Base-by-base conservation (phyloP, 2,888 invertebrate species). In the Horisme vitalbata region DNA sequence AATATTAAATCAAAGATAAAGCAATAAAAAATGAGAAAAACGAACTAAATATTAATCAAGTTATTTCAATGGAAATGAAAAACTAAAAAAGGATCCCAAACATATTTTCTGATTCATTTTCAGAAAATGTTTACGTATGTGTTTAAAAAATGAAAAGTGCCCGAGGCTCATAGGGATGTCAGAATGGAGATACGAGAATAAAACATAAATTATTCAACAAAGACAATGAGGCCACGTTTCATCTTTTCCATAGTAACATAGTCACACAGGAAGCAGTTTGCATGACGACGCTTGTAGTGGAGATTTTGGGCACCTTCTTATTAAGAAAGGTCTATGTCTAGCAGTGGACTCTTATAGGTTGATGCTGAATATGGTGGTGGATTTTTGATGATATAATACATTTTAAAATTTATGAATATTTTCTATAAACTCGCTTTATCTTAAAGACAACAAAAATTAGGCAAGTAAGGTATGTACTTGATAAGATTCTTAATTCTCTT, bases 121-220 rank as follows among this genome's bases (percentile, higher is more conserved):
- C 35, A 36, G 30, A 30, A 39, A 39, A 35, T 41, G 34, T 21
- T 23, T 34, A 33, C 26, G 41, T 41, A 28, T 41, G 28, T 64
- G 58, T 60, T 63, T 61, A 14, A 69, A n/a, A n/a, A 73, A 69
- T 68, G 50, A 67, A 69, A 68, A 71, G 52, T 64, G 75, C 78
- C 69, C 60, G 46, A 33, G 61, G 76, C 70, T 61, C 60, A 68
- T 66, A 68, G 63, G 60, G 55, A 61, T 65, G 68, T 57, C 62
- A 60, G 56, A 65, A 55, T 27, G 61, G 65, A 68, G 66, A 67
- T 74, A 73, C 64, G 70, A 75, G 72, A 72, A 79, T 78, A 78
- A 77, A 78, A 78, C 67, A 81, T 83, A 82, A 79, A 80, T 82
- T 81, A 82, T 82, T 83, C 84, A 80, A 76, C 79, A 78, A 80